Evolutionary conservation across 2,797 vertebrate species (phyloP), one percentile per base, ranked within the genome.

Genomic region (Enteromius paludinosus): DNA sequence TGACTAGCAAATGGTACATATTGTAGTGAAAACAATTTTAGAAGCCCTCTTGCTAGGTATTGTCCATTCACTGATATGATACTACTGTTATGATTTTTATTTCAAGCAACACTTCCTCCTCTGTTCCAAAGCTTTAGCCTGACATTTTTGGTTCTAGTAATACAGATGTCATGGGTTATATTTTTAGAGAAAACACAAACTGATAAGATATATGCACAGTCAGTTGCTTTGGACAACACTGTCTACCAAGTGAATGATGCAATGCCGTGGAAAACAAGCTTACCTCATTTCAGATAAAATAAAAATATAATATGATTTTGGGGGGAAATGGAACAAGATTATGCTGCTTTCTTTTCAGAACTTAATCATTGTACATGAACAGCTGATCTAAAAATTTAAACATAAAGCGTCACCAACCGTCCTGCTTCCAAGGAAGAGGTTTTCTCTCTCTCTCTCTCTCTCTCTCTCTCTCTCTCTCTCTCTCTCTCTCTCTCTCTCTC

Each of bases 21-120:
- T n/a, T 64, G 28, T 18, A 64, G 15, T 64, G 5, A 77, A 77
- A 64, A 77, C 41, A 14, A 64, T 64, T 45, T 62, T 35, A 76
- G 25, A 61, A 43, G 10, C 25, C 38, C 15, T 28, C 38, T 76
- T 45, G 35, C 9, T 25, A 38, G 33, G n/a, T 45, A 61, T 76
- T 62, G 4, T 23, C 15, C n/a, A 28, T 9, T n/a, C n/a, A 75
- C n/a, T 59, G 54, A 59, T 43, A 20, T 38, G 11, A 73, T 18
- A 61, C 10, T 17, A 30, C 17, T 61, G 73, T 61, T 76, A 62
- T 28, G 23, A 9, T 30, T 77, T 77, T 10, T 30, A 14, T 62
- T n/a, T 75, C 8, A 38, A 61, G 38, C 38, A 69, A 43, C 0
- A 0, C 35, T 41, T 12, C 5, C n/a, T 10, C 20, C 65, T 41